Conservation (phyloP, 2,888 invertebrate species). For the Oscheius sp. region DNA sequence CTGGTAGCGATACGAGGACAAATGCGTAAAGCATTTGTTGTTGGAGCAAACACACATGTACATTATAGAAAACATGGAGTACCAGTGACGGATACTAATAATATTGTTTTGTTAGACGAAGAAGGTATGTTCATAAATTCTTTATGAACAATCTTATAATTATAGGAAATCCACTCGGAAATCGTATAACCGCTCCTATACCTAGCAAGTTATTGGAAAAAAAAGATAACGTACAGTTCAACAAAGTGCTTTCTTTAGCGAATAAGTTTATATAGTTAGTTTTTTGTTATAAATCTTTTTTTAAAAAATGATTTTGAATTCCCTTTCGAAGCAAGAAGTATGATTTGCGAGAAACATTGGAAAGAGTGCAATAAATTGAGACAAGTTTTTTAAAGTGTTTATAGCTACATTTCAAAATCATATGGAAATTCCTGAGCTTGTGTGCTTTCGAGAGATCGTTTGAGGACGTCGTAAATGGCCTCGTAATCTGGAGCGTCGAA, state of each 20-base stretch:
- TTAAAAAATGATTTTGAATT: neutral
- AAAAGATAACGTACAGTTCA: slow-evolving; percentile 57
- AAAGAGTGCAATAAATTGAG: too few relatives aligned
- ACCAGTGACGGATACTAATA: slow-evolving; percentile 73
- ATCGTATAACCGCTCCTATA: slow-evolving; percentile 91
- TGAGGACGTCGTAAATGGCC: slow-evolving; percentile 51
- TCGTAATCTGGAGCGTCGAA: slow-evolving; percentile 60
- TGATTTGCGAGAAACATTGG: too few relatives aligned
- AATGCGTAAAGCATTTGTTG: slow-evolving; percentile 67
- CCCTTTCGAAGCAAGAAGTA: too few relatives aligned
- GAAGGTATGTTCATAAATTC: slow-evolving; percentile 39
- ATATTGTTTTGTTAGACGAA: slow-evolving; percentile 83
- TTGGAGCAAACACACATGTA: slow-evolving; percentile 67
- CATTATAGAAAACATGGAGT: slow-evolving; percentile 64
- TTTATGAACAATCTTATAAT: neutral
- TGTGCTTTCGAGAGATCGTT: slow-evolving; percentile 49
- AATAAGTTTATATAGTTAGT: slow-evolving; percentile 64
- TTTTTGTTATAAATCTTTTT: too few relatives aligned
- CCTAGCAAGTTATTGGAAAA: slow-evolving; percentile 76
- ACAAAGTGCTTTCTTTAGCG: slow-evolving; percentile 67
- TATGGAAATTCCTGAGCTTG: slow-evolving; percentile 54
- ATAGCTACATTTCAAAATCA: slow-evolving; percentile 55
- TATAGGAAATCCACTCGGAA: slow-evolving; percentile 90
- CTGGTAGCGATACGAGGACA: slow-evolving; percentile 69
- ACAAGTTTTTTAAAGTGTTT: too few relatives aligned